These are phyloP conservation scores for Antigone vipio DNA, from an alignment of 2,113 vertebrate genomes.

Conservation along the genomic window DNA sequence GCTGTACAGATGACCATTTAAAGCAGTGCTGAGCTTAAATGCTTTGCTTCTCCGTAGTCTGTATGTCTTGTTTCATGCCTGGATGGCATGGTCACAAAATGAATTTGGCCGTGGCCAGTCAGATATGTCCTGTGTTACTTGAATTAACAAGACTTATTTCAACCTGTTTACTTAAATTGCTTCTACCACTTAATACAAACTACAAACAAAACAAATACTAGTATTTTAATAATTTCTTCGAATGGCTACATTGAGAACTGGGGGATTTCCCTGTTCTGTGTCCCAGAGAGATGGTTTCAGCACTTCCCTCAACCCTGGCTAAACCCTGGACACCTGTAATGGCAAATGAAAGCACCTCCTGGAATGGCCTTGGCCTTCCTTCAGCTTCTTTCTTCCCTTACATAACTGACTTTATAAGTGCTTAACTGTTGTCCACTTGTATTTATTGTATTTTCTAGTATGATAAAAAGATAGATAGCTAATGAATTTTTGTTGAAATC, in stretches of 20 bases:
- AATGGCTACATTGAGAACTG: background rate
- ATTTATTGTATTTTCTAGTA: background rate
- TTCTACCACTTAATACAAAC: background rate
- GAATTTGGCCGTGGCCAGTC: background rate
- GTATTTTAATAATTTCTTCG: background rate
- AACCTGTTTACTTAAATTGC: background rate
- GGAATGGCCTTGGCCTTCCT: background rate
- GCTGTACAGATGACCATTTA: background rate
- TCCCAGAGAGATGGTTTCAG: background rate
- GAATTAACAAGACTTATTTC: background rate
- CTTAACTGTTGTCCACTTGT: background rate
- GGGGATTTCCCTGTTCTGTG: background rate
- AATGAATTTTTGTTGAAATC: background rate
- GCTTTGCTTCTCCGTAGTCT: background rate
- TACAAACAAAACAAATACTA: background rate
- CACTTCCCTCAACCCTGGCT: fast-evolving
- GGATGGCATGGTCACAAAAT: background rate
- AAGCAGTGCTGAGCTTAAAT: background rate
- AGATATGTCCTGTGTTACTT: background rate
- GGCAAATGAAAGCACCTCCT: background rate
- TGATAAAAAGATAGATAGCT: background rate
- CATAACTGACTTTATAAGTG: background rate
- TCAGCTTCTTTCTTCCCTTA: background rate
- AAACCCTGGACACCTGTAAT: background rate
- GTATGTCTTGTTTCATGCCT: background rate